These are phyloP conservation scores for Virgularia gustaviana DNA, from an alignment of 92 coral and sea anemone species.

Conservation along the genomic window DNA sequence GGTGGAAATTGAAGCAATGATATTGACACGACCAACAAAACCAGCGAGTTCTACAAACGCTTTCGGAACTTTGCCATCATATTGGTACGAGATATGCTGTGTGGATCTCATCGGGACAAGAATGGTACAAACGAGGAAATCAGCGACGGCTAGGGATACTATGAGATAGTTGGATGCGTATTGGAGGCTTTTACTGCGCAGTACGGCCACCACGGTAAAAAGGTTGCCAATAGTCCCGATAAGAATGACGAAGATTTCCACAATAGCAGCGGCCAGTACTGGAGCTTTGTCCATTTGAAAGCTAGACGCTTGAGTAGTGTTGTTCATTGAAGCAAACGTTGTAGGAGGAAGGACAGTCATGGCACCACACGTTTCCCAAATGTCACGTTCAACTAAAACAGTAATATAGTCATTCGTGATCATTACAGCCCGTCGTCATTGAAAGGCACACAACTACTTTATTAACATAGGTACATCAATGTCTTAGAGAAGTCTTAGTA, in stretches of 20 bases:
- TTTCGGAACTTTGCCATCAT: slow-evolving; percentile 42
- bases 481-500: too few relatives aligned
- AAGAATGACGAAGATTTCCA: slow-evolving; percentile 60
- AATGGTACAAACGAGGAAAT: slow-evolving; percentile 63
- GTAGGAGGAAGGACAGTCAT: background rate
- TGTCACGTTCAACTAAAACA: too few relatives aligned
- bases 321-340: background rate
- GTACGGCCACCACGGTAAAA: slow-evolving; percentile 63
- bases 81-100: slow-evolving; percentile 62
- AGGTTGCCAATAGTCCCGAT: slow-evolving; percentile 69
- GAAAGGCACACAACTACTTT: too few relatives aligned
- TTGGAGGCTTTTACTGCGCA: slow-evolving; percentile 63
- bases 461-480: too few relatives aligned
- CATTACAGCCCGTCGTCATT: too few relatives aligned
- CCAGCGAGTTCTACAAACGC: slow-evolving; percentile 70
- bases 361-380: too few relatives aligned
- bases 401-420: too few relatives aligned
- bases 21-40: slow-evolving; percentile 77
- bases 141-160: slow-evolving; percentile 74
- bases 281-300: slow-evolving; percentile 47
- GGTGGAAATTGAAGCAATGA: slow-evolving; percentile 80
- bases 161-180: slow-evolving; percentile 70
- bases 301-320: too few relatives aligned
- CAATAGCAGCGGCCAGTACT: slow-evolving; percentile 63
- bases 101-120: slow-evolving; percentile 86